Evolutionary conservation across 2,797 vertebrate genomes (phyloP), one percentile per base, ranked within the genome.

Genomic region (Pipistrellus nathusii): DNA sequence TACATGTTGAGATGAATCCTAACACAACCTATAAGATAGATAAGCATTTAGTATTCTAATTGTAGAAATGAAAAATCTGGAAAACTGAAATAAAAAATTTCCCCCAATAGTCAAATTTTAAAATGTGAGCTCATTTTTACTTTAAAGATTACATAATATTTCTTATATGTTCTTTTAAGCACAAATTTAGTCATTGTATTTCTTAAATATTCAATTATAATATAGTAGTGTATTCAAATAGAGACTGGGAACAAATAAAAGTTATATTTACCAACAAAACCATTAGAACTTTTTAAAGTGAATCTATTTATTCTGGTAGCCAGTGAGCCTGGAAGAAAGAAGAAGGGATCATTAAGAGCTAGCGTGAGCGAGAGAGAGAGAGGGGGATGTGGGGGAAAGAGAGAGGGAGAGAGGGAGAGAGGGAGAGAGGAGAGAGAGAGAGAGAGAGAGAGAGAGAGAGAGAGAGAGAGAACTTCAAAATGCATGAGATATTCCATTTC

Each of bases 401-500:
- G 38, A 38, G 38, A 38, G 38, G 5, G 38, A 38, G 38, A 38
- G 38, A 41, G 38, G 7, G 38, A 41, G 38, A 41, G 38, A 41
- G 38, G 7, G 38, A 41, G 38, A 41, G 38, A 41, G 3, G n/a
- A 35, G 35, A 35, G 35, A 35, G 35, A 35, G 35, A 35, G 38
- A 38, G 38, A 38, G 38, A 38, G 38, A 38, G 38, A 38, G 38
- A 38, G 38, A 41, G 38, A 41, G 38, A 41, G 38, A 41, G 38
- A 41, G 38, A 41, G 38, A 41, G 38, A 41, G 38, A 41, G 3
- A 44, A 84, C 59, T 86, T 95, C 59, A 5, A 97, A 80, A 51
- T 96, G 48, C 38, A 94, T 81, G 15, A 80, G 12, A 41, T 96
- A 46, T 80, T 96, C 82, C 95, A 35, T 92, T 96, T 14, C 38